Conservation (phyloP, 2,888 invertebrate genomes). For the Dicroscelio sp. region DNA sequence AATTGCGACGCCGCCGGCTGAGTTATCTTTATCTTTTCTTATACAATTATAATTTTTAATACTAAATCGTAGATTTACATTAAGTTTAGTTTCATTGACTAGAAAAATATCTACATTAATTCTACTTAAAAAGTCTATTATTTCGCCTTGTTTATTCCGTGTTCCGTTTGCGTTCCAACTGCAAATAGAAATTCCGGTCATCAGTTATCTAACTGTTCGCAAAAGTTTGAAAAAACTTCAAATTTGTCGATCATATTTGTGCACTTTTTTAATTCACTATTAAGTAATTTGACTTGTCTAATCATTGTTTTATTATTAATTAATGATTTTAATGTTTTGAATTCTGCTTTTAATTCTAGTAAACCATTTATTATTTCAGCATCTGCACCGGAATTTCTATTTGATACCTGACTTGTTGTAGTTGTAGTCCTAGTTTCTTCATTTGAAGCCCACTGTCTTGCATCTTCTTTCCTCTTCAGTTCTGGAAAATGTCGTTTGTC, state of each 20-base stretch:
- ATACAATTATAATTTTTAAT: conserved; percentile 79
- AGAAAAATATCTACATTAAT: conserved; percentile 17
- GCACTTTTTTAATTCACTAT: conserved; percentile 13
- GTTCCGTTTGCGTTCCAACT: conserved; percentile 84
- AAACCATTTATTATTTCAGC: no score
- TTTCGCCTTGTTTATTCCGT: conserved; percentile 46
- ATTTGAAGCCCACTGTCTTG: no score
- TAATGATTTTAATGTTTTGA: conserved; percentile 26
- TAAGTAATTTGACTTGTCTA: conserved; percentile 51
- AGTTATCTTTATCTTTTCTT: conserved; percentile 71
- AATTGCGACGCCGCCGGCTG: conserved; percentile 78
- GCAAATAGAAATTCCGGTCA: conserved; percentile 71
- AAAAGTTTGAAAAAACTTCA: conserved; percentile 73
- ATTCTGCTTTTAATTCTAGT: no score
- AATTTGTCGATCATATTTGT: conserved; percentile 62
- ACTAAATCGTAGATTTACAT: conserved; percentile 61
- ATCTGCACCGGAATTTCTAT: no score
- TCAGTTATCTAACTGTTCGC: conserved; percentile 72
- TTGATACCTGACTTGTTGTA: no score
- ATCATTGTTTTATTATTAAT: conserved; percentile 59
- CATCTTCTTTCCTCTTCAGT: no score
- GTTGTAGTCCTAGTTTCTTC: no score
- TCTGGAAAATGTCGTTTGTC: no score
- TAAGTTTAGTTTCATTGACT: conserved; percentile 48
- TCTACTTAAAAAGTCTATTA: conserved; percentile 27